These are phyloP conservation scores for Otis tarda DNA, from an alignment of 2,113 vertebrate species.

Conservation along the genomic window DNA sequence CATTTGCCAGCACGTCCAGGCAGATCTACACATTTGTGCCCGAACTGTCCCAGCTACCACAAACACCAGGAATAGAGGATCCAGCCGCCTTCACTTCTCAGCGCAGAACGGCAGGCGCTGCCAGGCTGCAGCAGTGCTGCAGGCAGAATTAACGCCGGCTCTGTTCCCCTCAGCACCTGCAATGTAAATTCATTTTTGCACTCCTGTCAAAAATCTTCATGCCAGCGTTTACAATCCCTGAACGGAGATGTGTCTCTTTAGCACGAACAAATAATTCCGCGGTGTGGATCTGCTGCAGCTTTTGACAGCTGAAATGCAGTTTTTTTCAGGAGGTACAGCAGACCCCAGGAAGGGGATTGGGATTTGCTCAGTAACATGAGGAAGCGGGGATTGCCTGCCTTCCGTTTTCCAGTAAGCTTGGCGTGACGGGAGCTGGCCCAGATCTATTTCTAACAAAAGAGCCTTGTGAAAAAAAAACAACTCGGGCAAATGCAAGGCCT, in stretches of 20 bases:
- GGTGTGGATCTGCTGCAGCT: not conserved
- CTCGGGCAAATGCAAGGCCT: not conserved
- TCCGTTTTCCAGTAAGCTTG: not conserved
- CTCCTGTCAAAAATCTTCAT: not conserved
- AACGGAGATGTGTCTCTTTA: not conserved
- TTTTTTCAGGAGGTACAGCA: not conserved
- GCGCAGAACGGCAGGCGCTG: not conserved
- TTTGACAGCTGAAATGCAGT: not conserved
- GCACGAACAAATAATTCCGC: not conserved
- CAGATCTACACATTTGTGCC: not conserved
- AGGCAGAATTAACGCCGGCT: not conserved
- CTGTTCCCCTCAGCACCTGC: not conserved
- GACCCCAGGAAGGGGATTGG: not conserved
- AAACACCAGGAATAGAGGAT: not conserved
- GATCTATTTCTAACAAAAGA: not conserved
- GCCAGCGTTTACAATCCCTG: not conserved
- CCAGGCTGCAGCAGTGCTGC: not conserved
- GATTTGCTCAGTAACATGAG: not conserved
- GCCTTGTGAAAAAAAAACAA: not conserved
- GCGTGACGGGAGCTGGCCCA: not conserved
- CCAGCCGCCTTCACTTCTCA: not conserved
- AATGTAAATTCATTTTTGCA: not conserved
- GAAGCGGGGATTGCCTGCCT: not conserved
- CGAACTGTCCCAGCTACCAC: not conserved
- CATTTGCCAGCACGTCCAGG: not conserved